Conservation (phyloP, 2,113 vertebrate species). For the Peromyscus polionotus region DNA sequence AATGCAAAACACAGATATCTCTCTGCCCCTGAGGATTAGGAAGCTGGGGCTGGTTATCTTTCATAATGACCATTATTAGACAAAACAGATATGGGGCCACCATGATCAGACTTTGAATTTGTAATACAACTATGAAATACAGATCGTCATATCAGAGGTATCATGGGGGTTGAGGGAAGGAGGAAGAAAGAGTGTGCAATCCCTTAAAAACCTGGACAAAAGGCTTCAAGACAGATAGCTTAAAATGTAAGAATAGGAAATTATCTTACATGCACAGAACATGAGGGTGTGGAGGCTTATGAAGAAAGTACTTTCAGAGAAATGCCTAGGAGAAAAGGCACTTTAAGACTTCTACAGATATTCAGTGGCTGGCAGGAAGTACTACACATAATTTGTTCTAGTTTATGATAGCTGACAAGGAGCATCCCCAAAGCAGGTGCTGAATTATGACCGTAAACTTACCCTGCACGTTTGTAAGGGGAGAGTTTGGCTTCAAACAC, state of each 20-base stretch:
- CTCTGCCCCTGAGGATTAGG: neutral
- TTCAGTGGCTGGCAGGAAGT: neutral
- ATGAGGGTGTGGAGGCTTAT: neutral
- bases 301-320: neutral
- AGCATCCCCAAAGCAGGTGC: neutral
- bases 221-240: neutral
- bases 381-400: neutral
- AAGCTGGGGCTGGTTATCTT: neutral
- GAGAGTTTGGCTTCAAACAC: neutral
- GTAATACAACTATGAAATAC: neutral
- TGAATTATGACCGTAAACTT: neutral
- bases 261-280: neutral
- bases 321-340: neutral
- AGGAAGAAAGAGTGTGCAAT: rapidly evolving
- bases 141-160: neutral
- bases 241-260: neutral
- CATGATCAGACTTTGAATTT: neutral
- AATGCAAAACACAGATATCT: neutral
- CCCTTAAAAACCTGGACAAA: neutral
- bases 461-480: neutral
- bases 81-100: neutral
- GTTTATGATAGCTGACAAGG: neutral
- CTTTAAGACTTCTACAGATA: neutral
- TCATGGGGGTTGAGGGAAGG: neutral
- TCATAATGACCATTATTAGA: neutral